phyloP scores from a whole-genome alignment of 2,113 vertebrate genomes.

The Casuarius casuarius region DNA sequence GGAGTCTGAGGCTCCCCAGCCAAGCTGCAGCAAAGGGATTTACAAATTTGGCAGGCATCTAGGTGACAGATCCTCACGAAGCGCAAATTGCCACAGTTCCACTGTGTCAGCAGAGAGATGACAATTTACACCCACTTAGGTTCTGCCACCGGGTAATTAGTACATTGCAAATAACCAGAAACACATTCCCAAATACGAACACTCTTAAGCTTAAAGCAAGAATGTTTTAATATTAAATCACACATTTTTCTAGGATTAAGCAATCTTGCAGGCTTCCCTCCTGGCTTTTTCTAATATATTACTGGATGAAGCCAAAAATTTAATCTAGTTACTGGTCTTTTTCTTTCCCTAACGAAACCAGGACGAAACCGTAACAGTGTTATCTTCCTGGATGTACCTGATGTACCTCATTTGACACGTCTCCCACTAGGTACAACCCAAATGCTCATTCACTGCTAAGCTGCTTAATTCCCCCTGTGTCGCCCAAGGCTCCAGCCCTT shows the following conservation, averaged over 20 bases:
- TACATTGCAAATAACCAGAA: conserved; percentile 70
- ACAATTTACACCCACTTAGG: conserved; percentile 73
- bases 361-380: not conserved
- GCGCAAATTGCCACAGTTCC: conserved; percentile 65
- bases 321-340: not conserved
- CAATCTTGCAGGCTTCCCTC: not conserved
- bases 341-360: not conserved
- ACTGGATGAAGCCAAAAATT: not conserved
- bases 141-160: conserved; percentile 70
- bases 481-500: not conserved
- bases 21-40: conserved; percentile 46
- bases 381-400: not conserved
- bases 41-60: conserved; percentile 43
- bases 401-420: rapidly evolving
- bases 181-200: conserved; percentile 58
- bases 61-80: conserved; percentile 62
- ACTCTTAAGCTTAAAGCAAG: conserved; percentile 19
- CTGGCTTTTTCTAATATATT: not conserved
- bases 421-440: not conserved
- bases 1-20: conserved; percentile 46
- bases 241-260: not conserved
- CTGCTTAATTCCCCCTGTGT: no score
- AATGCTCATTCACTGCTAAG: not conserved
- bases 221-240: not conserved
- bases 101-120: conserved; percentile 65